Percentiles rank a stretch among this genome's conserved stretches.
These are phyloP conservation scores for Theonella swinhoei DNA, from an alignment of 37 sponge, comb jelly and placozoan species.

Conservation along the genomic window DNA sequence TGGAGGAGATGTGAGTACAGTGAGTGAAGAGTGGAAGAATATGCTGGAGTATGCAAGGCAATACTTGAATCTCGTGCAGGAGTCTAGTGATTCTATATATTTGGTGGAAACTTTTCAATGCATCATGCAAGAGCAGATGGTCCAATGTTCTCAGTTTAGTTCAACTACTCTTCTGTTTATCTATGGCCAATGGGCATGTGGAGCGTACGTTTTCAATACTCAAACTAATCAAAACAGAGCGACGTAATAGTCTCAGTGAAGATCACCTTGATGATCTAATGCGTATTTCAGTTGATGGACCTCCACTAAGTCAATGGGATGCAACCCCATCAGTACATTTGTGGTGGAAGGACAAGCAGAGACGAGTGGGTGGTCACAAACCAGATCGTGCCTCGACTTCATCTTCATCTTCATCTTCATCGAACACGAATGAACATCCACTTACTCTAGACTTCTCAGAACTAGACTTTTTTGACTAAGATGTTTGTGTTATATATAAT, in stretches of 20 bases:
- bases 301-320: slow-evolving; percentile 29
- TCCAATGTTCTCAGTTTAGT: slow-evolving; percentile 53
- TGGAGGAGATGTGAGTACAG: slow-evolving; percentile 12
- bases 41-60: slow-evolving; percentile 61
- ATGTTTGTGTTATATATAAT: no score
- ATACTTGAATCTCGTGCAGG: slow-evolving; percentile 62
- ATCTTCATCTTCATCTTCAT: no score
- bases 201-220: neutral
- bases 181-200: slow-evolving; percentile 7
- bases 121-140: slow-evolving; percentile 40
- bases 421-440: no score
- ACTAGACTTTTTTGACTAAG: neutral
- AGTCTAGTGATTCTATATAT: slow-evolving; percentile 28
- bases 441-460: no score
- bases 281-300: slow-evolving; percentile 18
- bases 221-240: slow-evolving; percentile 6
- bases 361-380: no score
- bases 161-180: slow-evolving; percentile 47
- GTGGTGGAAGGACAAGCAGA: slow-evolving; percentile 35
- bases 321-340: neutral
- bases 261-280: slow-evolving; percentile 26
- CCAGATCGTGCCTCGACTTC: no score
- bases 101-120: slow-evolving; percentile 80
- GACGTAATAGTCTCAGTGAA: neutral
- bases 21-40: slow-evolving; percentile 75